phyloP scores from a whole-genome alignment of 2,113 vertebrate species.

The Bubalus kerabau region DNA sequence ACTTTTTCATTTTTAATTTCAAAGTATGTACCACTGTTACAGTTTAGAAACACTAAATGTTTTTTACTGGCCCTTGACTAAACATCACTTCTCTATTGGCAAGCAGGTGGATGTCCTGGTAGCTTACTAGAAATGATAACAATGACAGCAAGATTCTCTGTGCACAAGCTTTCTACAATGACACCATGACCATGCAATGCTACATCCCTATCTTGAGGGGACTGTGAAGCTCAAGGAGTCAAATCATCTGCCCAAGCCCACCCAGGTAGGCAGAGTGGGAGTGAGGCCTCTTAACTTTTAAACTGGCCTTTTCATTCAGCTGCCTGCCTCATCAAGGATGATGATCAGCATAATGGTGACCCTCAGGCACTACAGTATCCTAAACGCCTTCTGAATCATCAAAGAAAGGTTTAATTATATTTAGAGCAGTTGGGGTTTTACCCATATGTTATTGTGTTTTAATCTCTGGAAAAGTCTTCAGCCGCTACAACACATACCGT shows the following conservation, averaged over 20 bases:
- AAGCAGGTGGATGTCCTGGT: not conserved
- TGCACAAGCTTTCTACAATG: not conserved
- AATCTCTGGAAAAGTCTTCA: not conserved
- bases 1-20: not conserved
- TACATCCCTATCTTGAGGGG: not conserved
- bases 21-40: not conserved
- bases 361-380: not conserved
- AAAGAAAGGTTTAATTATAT: constrained; percentile 47
- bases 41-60: not conserved
- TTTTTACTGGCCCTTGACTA: not conserved
- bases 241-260: not conserved
- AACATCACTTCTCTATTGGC: not conserved
- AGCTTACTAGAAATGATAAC: not conserved
- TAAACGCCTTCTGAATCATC: constrained; percentile 41
- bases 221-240: not conserved
- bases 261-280: not conserved
- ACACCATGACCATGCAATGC: not conserved
- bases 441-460: not conserved
- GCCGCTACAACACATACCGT: not conserved
- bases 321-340: not conserved
- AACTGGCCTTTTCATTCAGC: not conserved
- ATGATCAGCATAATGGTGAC: not conserved
- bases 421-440: not conserved
- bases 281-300: not conserved
- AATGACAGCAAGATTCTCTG: not conserved